A percentile compares a stretch with the other conserved stretches of the same genome.
These are phyloP conservation scores for Lampris megalopsis DNA, from an alignment of 2,113 vertebrate species.

Conservation along the genomic window DNA sequence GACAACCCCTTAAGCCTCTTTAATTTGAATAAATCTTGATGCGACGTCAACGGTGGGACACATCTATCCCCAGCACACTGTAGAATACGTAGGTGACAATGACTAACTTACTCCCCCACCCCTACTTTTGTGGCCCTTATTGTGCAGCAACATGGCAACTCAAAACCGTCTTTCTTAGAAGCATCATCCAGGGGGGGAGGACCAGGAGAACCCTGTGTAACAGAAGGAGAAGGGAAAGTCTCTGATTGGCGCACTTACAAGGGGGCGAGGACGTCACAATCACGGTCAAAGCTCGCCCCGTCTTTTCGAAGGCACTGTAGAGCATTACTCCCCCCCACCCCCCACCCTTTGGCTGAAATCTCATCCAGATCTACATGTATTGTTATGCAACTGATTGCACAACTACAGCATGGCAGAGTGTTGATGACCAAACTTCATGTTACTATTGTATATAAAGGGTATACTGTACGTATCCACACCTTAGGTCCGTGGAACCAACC, in stretches of 20 bases:
- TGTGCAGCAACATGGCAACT: too few species aligned
- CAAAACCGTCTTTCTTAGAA: too few species aligned
- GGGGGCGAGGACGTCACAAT: too few species aligned
- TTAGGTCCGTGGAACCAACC: not conserved
- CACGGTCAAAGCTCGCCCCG: too few species aligned
- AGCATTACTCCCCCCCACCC: too few species aligned
- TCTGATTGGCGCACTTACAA: too few species aligned
- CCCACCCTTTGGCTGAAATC: not conserved
- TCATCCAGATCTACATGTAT: not conserved
- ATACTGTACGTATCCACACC: not conserved
- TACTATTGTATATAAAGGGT: conserved; percentile 32
- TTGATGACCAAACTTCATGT: conserved; percentile 8
- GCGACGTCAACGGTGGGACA: not conserved
- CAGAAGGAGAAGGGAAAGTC: too few species aligned
- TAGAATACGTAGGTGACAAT: not conserved
- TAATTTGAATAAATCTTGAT: not conserved
- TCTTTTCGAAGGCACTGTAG: too few species aligned
- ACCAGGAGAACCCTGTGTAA: too few species aligned
- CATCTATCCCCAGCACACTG: not conserved
- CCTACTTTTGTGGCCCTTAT: too few species aligned
- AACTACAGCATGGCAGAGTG: conserved; percentile 35
- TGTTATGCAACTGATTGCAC: not conserved
- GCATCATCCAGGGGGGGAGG: too few species aligned
- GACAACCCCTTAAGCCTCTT: not conserved
- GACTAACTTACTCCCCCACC: too few species aligned